Percentiles rank a stretch among this genome's conserved stretches.
These are phyloP conservation scores for Phalangium opilio DNA, from an alignment of 2,888 invertebrate species.

Conservation along the genomic window DNA sequence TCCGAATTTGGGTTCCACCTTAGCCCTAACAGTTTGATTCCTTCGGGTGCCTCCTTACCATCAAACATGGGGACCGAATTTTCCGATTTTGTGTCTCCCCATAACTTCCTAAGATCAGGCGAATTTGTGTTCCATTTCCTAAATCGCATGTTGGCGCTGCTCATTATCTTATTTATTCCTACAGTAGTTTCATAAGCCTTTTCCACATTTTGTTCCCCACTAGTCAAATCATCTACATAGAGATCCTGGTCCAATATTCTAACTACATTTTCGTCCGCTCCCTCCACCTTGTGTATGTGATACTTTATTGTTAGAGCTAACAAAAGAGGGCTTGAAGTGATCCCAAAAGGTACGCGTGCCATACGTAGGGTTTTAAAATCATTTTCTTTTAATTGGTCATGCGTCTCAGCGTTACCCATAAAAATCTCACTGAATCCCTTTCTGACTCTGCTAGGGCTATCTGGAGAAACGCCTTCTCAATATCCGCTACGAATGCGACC, in stretches of 20 bases:
- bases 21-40: constrained; percentile 2
- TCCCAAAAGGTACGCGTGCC: too few relatives aligned
- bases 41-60: not conserved
- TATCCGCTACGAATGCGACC: too few relatives aligned
- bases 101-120: not conserved
- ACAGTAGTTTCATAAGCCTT: not conserved
- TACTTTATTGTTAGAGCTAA: too few relatives aligned
- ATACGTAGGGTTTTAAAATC: too few relatives aligned
- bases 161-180: not conserved
- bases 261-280: too few relatives aligned
- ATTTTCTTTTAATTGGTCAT: too few relatives aligned
- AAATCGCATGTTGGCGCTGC: constrained; percentile 1
- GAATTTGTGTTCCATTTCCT: constrained; percentile 3
- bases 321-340: too few relatives aligned
- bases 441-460: too few relatives aligned
- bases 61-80: not conserved
- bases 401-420: too few relatives aligned
- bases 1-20: constrained; percentile 1
- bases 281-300: too few relatives aligned
- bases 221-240: constrained; percentile 3
- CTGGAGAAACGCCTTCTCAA: too few relatives aligned
- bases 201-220: not conserved
- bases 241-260: not conserved
- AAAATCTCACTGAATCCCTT: too few relatives aligned
- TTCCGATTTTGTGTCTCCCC: not conserved